A percentile compares a stretch with the other conserved stretches of the same genome.
Evolutionary conservation across 1,140 invertebrate genomes (phyloP).

Genomic region (Elymnias hypermnestra): DNA sequence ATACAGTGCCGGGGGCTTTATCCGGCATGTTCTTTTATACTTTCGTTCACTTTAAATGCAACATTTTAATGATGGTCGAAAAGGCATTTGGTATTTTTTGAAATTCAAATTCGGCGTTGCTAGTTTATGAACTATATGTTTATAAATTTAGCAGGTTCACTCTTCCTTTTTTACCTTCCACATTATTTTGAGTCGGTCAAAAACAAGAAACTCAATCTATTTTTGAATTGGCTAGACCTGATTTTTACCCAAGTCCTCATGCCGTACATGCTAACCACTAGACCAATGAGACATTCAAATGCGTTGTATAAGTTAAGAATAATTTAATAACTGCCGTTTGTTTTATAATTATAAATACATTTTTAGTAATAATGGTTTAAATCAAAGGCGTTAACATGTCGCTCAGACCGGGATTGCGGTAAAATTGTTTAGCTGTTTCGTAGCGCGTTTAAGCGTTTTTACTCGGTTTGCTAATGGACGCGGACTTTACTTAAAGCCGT

Average conservation of each 20-base stretch:
- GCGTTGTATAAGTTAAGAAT: too few species aligned
- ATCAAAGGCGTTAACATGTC: constrained; percentile 49
- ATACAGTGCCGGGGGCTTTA: constrained; percentile 34
- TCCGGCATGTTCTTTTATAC: constrained; percentile 8
- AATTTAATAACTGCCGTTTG: too few species aligned
- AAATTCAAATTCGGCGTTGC: neutral
- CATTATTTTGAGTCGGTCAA: too few species aligned
- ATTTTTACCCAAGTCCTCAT: too few species aligned
- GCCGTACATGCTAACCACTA: too few species aligned
- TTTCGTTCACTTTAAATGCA: constrained; percentile 5
- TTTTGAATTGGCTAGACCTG: too few species aligned
- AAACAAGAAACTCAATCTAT: too few species aligned
- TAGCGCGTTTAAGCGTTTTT: constrained; percentile 47
- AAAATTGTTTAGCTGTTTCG: constrained; percentile 43
- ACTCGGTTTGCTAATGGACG: constrained; percentile 52
- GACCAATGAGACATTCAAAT: too few species aligned
- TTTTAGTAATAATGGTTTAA: constrained; percentile 39
- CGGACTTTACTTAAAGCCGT: constrained; percentile 45
- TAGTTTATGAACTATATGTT: too few species aligned
- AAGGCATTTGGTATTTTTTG: neutral
- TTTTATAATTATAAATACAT: too few species aligned
- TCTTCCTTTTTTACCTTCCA: too few species aligned
- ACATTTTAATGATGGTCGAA: constrained; percentile 5
- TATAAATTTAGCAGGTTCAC: too few species aligned
- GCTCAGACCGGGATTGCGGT: constrained; percentile 35